Base-by-base conservation (phyloP, 2,797 vertebrate genomes). In the Gallinago stenura region DNA sequence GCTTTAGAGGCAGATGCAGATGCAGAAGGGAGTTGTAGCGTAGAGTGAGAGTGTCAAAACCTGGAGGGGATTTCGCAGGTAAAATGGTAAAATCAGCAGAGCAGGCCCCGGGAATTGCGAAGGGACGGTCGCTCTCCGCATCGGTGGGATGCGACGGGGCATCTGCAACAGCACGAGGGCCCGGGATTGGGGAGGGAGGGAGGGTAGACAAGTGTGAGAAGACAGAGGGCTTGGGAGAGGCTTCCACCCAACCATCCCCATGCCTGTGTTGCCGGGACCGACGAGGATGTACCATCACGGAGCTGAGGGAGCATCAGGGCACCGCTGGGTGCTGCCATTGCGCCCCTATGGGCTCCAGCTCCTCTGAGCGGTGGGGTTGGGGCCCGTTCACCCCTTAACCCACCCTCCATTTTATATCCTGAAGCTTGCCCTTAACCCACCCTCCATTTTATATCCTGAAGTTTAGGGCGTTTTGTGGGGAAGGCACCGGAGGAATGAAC, bases 241-340 rank as follows among this genome's bases (percentile, higher is more conserved):
- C 69, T 54, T 65, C 26, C 12, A 2, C 33, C 68, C 65, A 33
- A 0, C 25, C 6, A 1, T 20, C n/a, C 21, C 31, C 1, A 3
- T 66, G 39, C 9, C 64, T 54, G 39, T 13, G 54, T 60, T 62
- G 31, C 31, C 25, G 56, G 35, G 30, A 57, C 19, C 1, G 1
- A 3, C 0, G 4, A 19, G 0, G 1, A 17, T 2, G 22, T 66
- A 50, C 8, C 43, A 83, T 54, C 76, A n/a, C 0, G 0, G 68
- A 66, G n/a, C 43, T 61, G 50, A 2, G 12, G 26, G 45, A 77
- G 30, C 45, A 28, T 10, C 21, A 15, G n/a, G 37, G 62, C 41
- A 48, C 37, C 25, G 35, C 30, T n/a, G 2, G 4, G 73, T 10
- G 62, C 58, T 65, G 28, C 81, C 58, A 26, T 26, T 13, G 7